Conservation (phyloP, 2,113 vertebrate genomes). For the Brienomyrus brachyistius region DNA sequence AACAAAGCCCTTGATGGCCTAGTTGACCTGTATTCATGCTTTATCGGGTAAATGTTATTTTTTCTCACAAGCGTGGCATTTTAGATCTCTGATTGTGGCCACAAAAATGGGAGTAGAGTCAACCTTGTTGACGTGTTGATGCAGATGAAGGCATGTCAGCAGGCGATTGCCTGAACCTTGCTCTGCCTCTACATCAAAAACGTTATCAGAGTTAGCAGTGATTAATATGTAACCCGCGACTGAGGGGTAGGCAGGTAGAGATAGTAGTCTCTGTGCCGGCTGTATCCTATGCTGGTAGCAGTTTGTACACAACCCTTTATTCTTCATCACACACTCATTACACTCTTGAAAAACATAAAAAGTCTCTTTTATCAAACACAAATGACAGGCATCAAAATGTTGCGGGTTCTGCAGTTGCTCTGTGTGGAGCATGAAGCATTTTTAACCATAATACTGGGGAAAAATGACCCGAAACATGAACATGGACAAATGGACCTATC, state of each 20-base stretch:
- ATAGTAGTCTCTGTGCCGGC: background rate
- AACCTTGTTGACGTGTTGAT: background rate
- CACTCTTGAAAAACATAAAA: background rate
- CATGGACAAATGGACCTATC: background rate
- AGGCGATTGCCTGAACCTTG: background rate
- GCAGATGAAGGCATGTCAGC: background rate
- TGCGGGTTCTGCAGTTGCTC: background rate
- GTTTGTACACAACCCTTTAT: background rate
- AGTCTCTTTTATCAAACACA: background rate
- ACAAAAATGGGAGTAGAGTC: background rate
- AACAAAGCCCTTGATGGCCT: background rate
- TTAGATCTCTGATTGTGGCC: background rate
- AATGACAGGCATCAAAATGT: background rate
- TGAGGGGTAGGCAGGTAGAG: background rate
- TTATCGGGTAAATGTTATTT: background rate
- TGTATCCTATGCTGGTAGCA: background rate
- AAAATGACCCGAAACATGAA: background rate
- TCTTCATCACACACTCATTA: background rate
- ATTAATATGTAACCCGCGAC: constrained; percentile 27
- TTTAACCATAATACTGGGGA: background rate
- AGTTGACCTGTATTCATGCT: background rate
- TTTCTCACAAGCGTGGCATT: background rate
- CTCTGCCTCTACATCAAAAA: background rate
- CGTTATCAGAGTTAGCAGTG: constrained; percentile 9
- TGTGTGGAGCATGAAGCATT: background rate